Conservation (phyloP, 2,797 vertebrate genomes). For the Pangasius larnaudii region DNA sequence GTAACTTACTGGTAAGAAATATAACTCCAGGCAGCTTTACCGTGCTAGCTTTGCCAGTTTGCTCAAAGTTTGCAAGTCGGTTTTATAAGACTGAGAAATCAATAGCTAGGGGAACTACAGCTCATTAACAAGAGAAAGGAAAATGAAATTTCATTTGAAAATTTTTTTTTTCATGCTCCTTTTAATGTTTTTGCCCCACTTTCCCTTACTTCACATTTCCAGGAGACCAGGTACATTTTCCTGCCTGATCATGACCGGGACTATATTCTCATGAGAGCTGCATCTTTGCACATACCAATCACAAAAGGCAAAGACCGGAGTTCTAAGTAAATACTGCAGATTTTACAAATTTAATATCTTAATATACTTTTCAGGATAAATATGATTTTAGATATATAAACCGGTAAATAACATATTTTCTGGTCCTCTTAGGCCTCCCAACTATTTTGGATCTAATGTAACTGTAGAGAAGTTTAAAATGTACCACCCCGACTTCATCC, state of each 20-base stretch:
- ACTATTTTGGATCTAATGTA: slow-evolving; percentile 74
- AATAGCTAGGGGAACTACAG: background rate
- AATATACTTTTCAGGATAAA: background rate
- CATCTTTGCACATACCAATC: slow-evolving; percentile 64
- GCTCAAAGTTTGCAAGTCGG: background rate
- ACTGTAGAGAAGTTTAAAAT: slow-evolving; percentile 77
- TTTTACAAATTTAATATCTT: background rate
- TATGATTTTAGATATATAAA: background rate
- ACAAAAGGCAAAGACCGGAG: slow-evolving; percentile 63
- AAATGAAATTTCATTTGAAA: no score
- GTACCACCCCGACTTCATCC: slow-evolving; percentile 81
- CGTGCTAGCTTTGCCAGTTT: background rate
- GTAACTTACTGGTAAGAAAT: background rate
- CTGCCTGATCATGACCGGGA: slow-evolving; percentile 82
- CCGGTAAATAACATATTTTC: background rate
- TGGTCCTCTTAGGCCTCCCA: slow-evolving; percentile 64
- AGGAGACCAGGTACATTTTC: slow-evolving; percentile 82
- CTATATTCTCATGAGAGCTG: slow-evolving; percentile 78
- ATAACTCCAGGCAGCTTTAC: background rate
- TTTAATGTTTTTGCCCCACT: background rate
- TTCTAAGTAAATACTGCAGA: slow-evolving; percentile 49
- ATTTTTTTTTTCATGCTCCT: background rate
- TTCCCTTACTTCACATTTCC: background rate
- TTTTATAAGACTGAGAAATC: background rate
- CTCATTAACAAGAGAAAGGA: background rate